Percentiles rank a stretch among this genome's conserved stretches.
Evolutionary conservation across 2,888 invertebrate species (phyloP).

Genomic region (Palloptera scutellata): DNA sequence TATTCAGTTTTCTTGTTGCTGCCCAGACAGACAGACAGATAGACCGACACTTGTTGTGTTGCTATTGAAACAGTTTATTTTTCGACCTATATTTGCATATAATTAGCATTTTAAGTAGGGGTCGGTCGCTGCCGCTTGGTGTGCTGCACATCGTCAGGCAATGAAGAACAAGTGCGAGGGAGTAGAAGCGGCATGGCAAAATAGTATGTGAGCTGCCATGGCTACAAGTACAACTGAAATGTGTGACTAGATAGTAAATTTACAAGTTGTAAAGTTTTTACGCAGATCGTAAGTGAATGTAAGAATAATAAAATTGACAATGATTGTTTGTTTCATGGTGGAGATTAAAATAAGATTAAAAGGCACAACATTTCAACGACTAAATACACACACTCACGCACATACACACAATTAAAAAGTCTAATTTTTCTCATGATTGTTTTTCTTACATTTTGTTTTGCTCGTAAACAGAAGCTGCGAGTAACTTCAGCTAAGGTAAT

Average conservation of each 20-base stretch:
- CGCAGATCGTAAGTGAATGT: too few relatives aligned
- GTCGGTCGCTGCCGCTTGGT: neutral
- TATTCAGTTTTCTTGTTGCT: conserved; percentile 23
- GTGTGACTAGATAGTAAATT: too few relatives aligned
- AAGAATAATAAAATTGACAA: too few relatives aligned
- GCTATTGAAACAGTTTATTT: conserved; percentile 13
- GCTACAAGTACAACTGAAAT: too few relatives aligned
- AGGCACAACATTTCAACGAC: too few relatives aligned
- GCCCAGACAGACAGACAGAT: neutral
- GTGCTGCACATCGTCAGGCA: neutral
- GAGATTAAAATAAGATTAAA: too few relatives aligned
- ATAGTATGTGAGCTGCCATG: too few relatives aligned
- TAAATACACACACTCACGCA: neutral
- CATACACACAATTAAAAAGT: conserved; percentile 41
- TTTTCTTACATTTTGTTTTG: conserved; percentile 31
- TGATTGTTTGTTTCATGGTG: too few relatives aligned
- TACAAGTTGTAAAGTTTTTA: too few relatives aligned
- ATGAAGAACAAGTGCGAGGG: neutral
- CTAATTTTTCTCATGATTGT: conserved; percentile 55
- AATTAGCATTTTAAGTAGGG: conserved; percentile 28
- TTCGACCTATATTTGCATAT: conserved; percentile 30
- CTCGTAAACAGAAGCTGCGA: conserved; percentile 29
- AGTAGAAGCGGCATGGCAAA: too few relatives aligned
- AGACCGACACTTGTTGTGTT: too few relatives aligned
- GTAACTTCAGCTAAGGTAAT: conserved; percentile 43